These are phyloP conservation scores for Desmodus rotundus DNA, from an alignment of 2,113 vertebrate genomes.

Conservation along the genomic window DNA sequence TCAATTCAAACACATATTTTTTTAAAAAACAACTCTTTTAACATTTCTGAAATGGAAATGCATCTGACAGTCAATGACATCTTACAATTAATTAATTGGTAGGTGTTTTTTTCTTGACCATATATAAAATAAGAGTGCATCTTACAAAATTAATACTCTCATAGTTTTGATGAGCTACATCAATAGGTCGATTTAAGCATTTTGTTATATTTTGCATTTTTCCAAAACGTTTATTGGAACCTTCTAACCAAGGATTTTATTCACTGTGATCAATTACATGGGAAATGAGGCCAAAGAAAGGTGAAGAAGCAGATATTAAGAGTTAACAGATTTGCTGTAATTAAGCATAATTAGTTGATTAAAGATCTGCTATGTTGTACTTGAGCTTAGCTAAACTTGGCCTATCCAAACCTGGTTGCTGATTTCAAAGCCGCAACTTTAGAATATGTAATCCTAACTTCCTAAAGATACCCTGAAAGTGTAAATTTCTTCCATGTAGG, in stretches of 20 bases:
- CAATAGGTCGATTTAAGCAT: not conserved
- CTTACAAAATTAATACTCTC: not conserved
- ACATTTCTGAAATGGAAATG: constrained; percentile 15
- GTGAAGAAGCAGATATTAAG: not conserved
- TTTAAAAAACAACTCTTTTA: not conserved
- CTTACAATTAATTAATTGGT: not conserved
- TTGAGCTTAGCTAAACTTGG: not conserved
- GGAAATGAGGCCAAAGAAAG: constrained; percentile 15
- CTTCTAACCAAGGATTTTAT: not conserved
- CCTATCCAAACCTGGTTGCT: not conserved
- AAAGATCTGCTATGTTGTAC: not conserved
- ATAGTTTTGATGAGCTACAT: not conserved
- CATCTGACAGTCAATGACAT: not conserved
- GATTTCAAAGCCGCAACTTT: not conserved
- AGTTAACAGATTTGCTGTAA: not conserved
- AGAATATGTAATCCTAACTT: not conserved
- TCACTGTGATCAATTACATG: not conserved
- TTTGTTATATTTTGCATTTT: constrained; percentile 22
- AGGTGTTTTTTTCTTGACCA: not conserved
- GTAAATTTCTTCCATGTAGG: not conserved
- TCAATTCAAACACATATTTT: not conserved
- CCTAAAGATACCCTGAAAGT: not conserved
- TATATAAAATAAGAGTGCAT: not conserved
- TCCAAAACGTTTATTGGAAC: not conserved
- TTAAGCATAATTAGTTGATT: not conserved